Percentiles rank a stretch among this genome's conserved stretches.
Conservation (phyloP, 1,140 invertebrate genomes). For the Protaetia brevitarsis region DNA sequence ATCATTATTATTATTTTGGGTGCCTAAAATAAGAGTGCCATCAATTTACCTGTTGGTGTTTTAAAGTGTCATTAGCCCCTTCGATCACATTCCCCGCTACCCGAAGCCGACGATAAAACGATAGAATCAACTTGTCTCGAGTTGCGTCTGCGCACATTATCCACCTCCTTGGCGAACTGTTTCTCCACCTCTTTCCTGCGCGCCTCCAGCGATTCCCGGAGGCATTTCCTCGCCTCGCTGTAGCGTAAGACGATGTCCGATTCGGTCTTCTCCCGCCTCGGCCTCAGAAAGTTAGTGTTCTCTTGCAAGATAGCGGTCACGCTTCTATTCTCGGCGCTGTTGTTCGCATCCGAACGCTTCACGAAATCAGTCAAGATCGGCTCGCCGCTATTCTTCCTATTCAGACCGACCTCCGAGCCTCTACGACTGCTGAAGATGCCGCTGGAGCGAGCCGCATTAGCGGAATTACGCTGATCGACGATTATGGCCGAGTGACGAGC, state of each 20-base stretch:
- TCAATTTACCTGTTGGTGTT: constrained; percentile 47
- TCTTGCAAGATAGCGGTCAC: constrained; percentile 43
- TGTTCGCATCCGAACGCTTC: constrained; percentile 53
- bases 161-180: constrained; percentile 46
- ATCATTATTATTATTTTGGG: too few species aligned
- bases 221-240: constrained; percentile 51
- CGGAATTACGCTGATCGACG: constrained; percentile 49
- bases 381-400: constrained; percentile 58
- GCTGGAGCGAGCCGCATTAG: constrained; percentile 56
- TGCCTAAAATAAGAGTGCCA: too few species aligned
- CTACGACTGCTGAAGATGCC: constrained; percentile 64
- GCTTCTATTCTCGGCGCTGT: constrained; percentile 40
- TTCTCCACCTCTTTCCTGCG: constrained; percentile 52
- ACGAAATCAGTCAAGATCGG: constrained; percentile 70
- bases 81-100: constrained; percentile 37
- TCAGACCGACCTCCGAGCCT: constrained; percentile 55
- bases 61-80: constrained; percentile 46
- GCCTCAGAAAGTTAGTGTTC: constrained; percentile 52
- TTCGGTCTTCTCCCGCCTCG: constrained; percentile 80
- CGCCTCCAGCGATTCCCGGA: constrained; percentile 49
- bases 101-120: constrained; percentile 31
- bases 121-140: constrained; percentile 50
- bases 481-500: constrained; percentile 71
- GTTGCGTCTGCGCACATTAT: constrained; percentile 49
- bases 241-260: constrained; percentile 75